Evolutionary conservation across 2,888 invertebrate genomes (phyloP), one percentile per base, ranked within the genome.

Genomic region (Euphydryas editha): DNA sequence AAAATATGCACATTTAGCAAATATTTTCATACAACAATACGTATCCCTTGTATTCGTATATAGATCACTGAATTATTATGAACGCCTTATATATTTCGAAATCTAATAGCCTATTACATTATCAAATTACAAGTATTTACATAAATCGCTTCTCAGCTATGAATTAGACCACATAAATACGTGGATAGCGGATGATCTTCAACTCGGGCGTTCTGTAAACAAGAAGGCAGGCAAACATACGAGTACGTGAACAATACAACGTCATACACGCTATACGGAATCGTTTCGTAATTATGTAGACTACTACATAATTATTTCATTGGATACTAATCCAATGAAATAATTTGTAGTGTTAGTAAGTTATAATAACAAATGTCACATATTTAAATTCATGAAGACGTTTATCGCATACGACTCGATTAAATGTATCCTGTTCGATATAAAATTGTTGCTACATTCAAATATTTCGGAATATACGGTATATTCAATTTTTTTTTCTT

Each of bases 161-260:
- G n/a, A 36, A 49, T 18, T 15, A 46, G 10, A 55, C 49, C 59
- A n/a, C 13, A 37, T 49, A 39, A 39, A 15, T 59, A 51, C 44
- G 51, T 64, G 39, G 47, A 64, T 64, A 60, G 62, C 62, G 62
- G 68, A 69, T 67, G 62, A 70, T 61, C 69, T 62, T 62, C 59
- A 57, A 54, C 46, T 60, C 51, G 56, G 65, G 59, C 65, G 65
- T 73, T 81, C 74, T 76, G 80, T 81, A 84, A 83, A 84, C 83
- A 86, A 71, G 72, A 75, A 79, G 77, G 77, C 72, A 76, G 76
- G 79, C 79, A 81, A 80, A 83, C 80, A 80, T 62, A 80, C 79
- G 77, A 78, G 54, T 62, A 80, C 79, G 77, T 78, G 54, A 63
- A 68, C 54, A 59, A 59, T 67, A 60, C 66, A 62, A 57, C 56